phyloP scores from a whole-genome alignment of 2,888 invertebrate genomes.

The Calephelis perditalis region DNA sequence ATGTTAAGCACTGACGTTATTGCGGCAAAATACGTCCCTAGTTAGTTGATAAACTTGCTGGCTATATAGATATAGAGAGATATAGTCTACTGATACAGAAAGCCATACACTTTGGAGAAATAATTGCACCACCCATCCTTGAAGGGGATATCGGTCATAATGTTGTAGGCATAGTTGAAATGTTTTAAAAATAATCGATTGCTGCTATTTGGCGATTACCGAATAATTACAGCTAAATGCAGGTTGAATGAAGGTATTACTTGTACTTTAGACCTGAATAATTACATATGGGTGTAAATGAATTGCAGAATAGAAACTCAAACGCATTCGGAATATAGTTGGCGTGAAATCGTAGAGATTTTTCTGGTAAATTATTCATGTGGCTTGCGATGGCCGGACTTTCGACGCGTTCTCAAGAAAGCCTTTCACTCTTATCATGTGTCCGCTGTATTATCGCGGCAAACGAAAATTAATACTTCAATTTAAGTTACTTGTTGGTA shows the following conservation, averaged over 20 bases:
- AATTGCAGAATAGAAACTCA: slow-evolving; percentile 71
- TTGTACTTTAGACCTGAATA: slow-evolving; percentile 39
- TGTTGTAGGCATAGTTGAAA: too few relatives aligned
- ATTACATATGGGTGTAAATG: slow-evolving; percentile 57
- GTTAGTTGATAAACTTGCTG: too few relatives aligned
- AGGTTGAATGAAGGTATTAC: slow-evolving; percentile 2
- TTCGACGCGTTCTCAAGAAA: slow-evolving; percentile 70
- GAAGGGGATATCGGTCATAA: too few relatives aligned
- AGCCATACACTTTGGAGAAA: too few relatives aligned
- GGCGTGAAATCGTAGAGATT: slow-evolving; percentile 76
- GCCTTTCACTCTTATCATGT: slow-evolving; percentile 74
- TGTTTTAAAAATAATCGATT: neutral
- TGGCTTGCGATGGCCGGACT: slow-evolving; percentile 67
- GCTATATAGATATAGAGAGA: too few relatives aligned
- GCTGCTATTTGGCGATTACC: neutral
- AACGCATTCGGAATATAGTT: slow-evolving; percentile 71
- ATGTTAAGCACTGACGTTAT: too few relatives aligned
- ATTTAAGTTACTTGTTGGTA: neutral
- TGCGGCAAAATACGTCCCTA: too few relatives aligned
- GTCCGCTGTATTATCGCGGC: slow-evolving; percentile 20
- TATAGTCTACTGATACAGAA: too few relatives aligned
- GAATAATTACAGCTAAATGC: neutral
- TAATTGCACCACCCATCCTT: too few relatives aligned
- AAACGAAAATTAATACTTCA: slow-evolving; percentile 14
- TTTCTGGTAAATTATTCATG: slow-evolving; percentile 79